phyloP scores from a whole-genome alignment of 2,113 vertebrate genomes.

The Elaphurus davidianus region DNA sequence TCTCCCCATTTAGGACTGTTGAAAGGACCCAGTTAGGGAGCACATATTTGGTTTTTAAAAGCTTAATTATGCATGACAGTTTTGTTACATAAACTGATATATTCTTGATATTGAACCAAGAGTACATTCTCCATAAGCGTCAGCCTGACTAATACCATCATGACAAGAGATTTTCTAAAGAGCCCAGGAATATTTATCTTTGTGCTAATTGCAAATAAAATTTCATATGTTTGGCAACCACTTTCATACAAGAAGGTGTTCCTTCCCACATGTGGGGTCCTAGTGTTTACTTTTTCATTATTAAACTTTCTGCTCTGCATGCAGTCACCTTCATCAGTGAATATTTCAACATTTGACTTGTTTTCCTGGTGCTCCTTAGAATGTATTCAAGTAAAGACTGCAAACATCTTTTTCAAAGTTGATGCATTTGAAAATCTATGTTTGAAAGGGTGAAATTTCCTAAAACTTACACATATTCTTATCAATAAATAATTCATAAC shows the following conservation, averaged over 20 bases:
- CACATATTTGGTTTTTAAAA: not conserved
- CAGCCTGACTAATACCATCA: not conserved
- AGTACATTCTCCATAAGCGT: not conserved
- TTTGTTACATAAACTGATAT: not conserved
- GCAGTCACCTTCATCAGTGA: not conserved
- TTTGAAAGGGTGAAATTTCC: not conserved
- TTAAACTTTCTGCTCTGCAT: not conserved
- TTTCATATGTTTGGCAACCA: not conserved
- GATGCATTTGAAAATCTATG: not conserved
- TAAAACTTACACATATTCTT: not conserved
- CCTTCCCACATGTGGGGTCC: not conserved
- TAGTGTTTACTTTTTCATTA: not conserved
- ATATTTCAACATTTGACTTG: not conserved
- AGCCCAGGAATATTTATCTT: not conserved
- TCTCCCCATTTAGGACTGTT: not conserved
- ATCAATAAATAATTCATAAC: not conserved
- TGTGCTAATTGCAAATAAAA: conserved; percentile 15
- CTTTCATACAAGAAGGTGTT: not conserved
- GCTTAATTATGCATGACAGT: not conserved
- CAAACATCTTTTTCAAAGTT: not conserved
- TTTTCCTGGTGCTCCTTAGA: not conserved
- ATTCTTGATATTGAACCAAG: not conserved
- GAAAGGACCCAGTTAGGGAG: not conserved
- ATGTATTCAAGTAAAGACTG: not conserved
- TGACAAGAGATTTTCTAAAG: conserved; percentile 8